Evolutionary conservation across 2,797 vertebrate genomes (phyloP), one percentile per base, ranked within the genome.

Genomic region (Aulostomus chinensis): DNA sequence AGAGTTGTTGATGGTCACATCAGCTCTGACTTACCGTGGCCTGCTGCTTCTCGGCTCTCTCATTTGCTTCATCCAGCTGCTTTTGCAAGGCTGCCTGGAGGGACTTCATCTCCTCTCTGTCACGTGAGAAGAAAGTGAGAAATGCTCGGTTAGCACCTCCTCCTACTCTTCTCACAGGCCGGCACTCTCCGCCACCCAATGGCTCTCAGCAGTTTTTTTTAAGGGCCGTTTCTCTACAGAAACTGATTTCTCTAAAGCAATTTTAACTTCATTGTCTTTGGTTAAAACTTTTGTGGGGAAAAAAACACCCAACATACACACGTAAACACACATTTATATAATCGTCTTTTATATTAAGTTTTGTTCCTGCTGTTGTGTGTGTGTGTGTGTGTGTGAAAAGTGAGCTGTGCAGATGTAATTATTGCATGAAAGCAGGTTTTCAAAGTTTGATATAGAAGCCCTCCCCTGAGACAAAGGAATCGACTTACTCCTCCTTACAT

Each of bases 81-180:
- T 95, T 97, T 85, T 96, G 94, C 88, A 99, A 91, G 74, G 95
- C 88, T 58, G 93, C 91, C 90, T 99, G 96, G 67, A 99, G 94
- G 78, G 94, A 94, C 89, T 94, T 98, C 94, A 98, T 96, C 92
- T 99, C 95, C 85, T 98, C 93, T 89, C 97, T 99, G 84, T 79
- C 80, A 83, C 81, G 88, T 46, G 78, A 82, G 50, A 85, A 61
- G 33, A 32, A 72, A 68, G 74, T 48, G 73, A 83, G 70, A 84
- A 73, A 74, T 61, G 81, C 45, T 56, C 53, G 50, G 78, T 85
- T 83, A 87, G 65, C 54, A 77, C 63, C 66, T 73, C 65, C 16
- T 75, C 31, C 32, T 50, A 43, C 48, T 40, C 34, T 52, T 41
- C 34, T 40, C 38, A n/a, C 20, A 42, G 52, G 40, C 21, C 40